A percentile compares a stretch with the other conserved stretches of the same genome.
phyloP scores from a whole-genome alignment of 2,888 invertebrate species.

The Tortrix viridana region DNA sequence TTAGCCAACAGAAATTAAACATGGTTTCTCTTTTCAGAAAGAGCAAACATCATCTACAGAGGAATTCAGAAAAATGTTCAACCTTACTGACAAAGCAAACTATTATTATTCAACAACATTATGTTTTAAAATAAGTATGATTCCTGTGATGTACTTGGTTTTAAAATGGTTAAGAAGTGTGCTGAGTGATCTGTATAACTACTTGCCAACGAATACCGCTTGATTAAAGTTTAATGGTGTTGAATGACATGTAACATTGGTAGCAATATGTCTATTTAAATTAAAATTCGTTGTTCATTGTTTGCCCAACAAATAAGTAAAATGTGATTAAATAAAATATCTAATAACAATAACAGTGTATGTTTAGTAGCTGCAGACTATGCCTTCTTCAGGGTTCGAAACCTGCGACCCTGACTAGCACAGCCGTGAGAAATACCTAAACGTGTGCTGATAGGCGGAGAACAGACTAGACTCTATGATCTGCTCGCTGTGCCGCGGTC shows the following conservation, averaged over 20 bases:
- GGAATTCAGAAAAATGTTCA: conserved; percentile 55
- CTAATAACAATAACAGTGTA: conserved; percentile 12
- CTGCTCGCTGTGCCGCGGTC: conserved; percentile 63
- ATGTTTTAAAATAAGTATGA: conserved; percentile 51
- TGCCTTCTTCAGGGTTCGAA: conserved; percentile 57
- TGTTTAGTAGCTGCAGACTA: conserved; percentile 60
- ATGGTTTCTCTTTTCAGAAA: conserved; percentile 45
- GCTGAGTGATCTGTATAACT: neutral
- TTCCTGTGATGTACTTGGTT: conserved; percentile 52
- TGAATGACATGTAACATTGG: neutral
- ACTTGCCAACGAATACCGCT: neutral
- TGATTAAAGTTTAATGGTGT: neutral
- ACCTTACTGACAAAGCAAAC: conserved; percentile 41
- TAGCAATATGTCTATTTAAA: neutral
- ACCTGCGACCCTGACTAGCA: conserved; percentile 58
- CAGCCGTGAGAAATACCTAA: conserved; percentile 65
- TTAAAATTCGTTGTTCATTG: conserved; percentile 13
- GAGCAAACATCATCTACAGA: conserved; percentile 46
- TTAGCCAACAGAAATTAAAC: too few relatives aligned
- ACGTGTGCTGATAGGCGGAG: conserved; percentile 56
- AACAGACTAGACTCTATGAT: conserved; percentile 56
- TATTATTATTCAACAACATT: conserved; percentile 36
- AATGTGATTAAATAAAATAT: neutral
- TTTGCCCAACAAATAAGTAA: conserved; percentile 12
- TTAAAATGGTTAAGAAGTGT: conserved; percentile 47